Evolutionary conservation across 2,113 vertebrate genomes (phyloP).

Genomic region (Platysteira castanea): DNA sequence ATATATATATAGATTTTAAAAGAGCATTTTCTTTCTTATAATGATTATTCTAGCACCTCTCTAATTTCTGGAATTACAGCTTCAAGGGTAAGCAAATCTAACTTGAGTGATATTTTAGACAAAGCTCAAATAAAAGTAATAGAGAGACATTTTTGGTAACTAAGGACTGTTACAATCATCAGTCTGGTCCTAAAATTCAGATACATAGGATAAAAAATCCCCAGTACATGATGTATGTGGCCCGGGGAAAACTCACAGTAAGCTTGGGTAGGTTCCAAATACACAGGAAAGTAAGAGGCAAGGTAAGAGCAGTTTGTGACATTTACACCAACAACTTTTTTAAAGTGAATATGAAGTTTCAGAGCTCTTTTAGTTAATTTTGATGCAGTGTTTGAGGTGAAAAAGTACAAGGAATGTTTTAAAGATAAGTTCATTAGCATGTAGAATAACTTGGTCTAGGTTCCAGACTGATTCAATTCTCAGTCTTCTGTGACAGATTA

Average conservation of each 20-base stretch:
- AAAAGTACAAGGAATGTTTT: not conserved
- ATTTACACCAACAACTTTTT: not conserved
- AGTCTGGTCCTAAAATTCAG: not conserved
- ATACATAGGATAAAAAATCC: not conserved
- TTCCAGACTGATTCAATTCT: not conserved
- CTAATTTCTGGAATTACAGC: not conserved
- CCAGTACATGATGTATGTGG: accelerated
- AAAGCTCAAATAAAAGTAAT: not conserved
- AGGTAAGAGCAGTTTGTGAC: not conserved
- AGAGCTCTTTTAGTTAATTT: not conserved
- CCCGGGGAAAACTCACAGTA: not conserved
- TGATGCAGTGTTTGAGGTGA: not conserved
- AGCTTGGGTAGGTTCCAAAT: not conserved
- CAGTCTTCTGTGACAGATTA: not conserved
- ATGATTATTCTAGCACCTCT: not conserved
- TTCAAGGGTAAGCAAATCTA: not conserved
- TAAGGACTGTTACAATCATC: not conserved
- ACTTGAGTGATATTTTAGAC: not conserved
- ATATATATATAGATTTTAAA: no score
- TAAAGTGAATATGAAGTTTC: not conserved
- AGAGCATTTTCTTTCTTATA: not conserved
- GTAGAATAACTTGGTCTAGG: not conserved
- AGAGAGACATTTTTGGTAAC: not conserved
- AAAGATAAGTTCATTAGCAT: not conserved
- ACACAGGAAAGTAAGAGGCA: not conserved